Conservation (phyloP, 2,888 invertebrate genomes). For the Xestia xanthographa region DNA sequence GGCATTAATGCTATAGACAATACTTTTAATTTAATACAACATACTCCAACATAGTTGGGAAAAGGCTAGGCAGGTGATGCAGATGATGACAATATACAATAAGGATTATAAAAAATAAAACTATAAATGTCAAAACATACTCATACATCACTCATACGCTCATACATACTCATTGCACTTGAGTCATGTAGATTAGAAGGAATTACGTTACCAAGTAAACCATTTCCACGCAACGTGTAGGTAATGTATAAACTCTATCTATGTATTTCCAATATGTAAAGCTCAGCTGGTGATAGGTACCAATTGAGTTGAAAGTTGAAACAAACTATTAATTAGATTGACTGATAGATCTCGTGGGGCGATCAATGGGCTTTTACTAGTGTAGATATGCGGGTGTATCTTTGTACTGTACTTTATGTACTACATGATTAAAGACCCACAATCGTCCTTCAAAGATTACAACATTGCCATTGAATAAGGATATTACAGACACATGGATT, state of each 20-base stretch:
- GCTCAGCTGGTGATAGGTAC: background rate
- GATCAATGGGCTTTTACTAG: background rate
- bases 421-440: constrained; percentile 3
- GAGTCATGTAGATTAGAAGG: too few relatives aligned
- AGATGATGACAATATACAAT: too few relatives aligned
- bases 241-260: background rate
- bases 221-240: background rate
- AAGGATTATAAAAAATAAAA: too few relatives aligned
- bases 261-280: background rate
- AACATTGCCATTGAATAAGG: constrained; percentile 11
- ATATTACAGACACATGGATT: background rate
- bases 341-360: constrained; percentile 3
- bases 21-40: too few relatives aligned
- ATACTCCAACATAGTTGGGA: too few relatives aligned
- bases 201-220: too few relatives aligned
- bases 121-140: too few relatives aligned
- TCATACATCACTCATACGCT: too few relatives aligned
- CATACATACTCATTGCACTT: background rate
- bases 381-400: constrained; percentile 4
- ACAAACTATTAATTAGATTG: constrained; percentile 2
- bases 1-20: too few relatives aligned
- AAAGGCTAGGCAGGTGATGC: too few relatives aligned
- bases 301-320: background rate
- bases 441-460: constrained; percentile 41
- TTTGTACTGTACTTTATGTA: background rate